Evolutionary conservation across 2,888 invertebrate genomes (phyloP).

Genomic region (Euspilapteryx auroguttella): DNA sequence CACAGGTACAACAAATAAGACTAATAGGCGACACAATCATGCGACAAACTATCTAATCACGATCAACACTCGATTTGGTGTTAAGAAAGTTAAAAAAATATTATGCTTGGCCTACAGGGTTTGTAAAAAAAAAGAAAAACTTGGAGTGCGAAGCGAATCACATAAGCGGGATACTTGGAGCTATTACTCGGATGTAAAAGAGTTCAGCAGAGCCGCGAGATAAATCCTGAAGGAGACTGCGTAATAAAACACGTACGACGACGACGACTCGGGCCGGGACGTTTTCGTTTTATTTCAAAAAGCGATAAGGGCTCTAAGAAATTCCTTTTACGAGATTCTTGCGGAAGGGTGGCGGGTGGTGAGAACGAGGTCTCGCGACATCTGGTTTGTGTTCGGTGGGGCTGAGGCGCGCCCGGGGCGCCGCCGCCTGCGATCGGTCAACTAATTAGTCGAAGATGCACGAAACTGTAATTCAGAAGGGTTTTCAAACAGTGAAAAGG

Average conservation of each 20-base stretch:
- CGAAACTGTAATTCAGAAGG: neutral
- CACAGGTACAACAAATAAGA: too few species aligned
- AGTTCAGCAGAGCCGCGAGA: slow-evolving; percentile 33
- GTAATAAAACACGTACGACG: slow-evolving; percentile 58
- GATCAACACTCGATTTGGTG: too few species aligned
- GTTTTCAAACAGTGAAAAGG: too few species aligned
- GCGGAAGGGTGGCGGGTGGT: slow-evolving; percentile 22
- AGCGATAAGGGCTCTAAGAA: slow-evolving; percentile 56
- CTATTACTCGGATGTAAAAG: slow-evolving; percentile 21
- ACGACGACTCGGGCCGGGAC: slow-evolving; percentile 11
- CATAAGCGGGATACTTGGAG: slow-evolving; percentile 28
- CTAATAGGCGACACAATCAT: too few species aligned
- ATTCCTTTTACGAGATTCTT: slow-evolving; percentile 55
- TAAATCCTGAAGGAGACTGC: slow-evolving; percentile 50
- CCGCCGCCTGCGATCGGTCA: slow-evolving; percentile 2
- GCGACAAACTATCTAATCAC: too few species aligned
- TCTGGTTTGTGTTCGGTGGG: slow-evolving; percentile 50
- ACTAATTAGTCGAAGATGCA: slow-evolving; percentile 5
- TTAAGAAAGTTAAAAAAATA: too few species aligned
- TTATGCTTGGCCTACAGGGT: too few species aligned
- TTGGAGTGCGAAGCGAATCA: slow-evolving; percentile 24
- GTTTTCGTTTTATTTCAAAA: slow-evolving; percentile 59
- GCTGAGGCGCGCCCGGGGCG: neutral
- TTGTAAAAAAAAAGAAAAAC: slow-evolving; percentile 17
- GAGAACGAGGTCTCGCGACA: slow-evolving; percentile 32